Percentiles rank a stretch among this genome's conserved stretches.
Evolutionary conservation across 1,140 invertebrate genomes (phyloP).

Genomic region (Melitaea cinxia): DNA sequence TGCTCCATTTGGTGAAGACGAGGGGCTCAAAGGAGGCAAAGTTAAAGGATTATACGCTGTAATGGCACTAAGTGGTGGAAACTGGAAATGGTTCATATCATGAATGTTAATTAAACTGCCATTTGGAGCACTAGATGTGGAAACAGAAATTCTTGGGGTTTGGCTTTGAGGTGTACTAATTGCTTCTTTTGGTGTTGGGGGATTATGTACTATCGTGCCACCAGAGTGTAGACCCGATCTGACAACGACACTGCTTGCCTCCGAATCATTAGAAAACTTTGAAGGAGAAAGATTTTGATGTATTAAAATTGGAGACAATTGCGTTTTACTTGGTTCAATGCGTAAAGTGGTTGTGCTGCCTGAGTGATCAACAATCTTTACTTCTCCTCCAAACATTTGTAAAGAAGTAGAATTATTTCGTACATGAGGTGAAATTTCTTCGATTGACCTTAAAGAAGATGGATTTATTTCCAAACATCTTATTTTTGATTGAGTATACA

Average conservation of each 20-base stretch:
- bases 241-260: conserved; percentile 85
- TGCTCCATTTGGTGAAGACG: conserved; percentile 72
- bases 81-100: conserved; percentile 82
- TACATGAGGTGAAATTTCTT: conserved; percentile 81
- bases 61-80: conserved; percentile 84
- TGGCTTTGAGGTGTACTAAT: conserved; percentile 76
- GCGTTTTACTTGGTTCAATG: conserved; percentile 84
- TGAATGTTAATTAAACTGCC: conserved; percentile 82
- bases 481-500: conserved; percentile 80
- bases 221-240: conserved; percentile 88
- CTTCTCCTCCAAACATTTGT: conserved; percentile 90
- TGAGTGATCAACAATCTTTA: conserved; percentile 86
- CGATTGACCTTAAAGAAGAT: conserved; percentile 80
- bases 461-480: conserved; percentile 79
- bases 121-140: conserved; percentile 83
- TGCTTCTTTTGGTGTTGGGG: conserved; percentile 78
- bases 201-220: conserved; percentile 87
- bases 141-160: conserved; percentile 79
- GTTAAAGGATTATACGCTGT: conserved; percentile 88
- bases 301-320: conserved; percentile 78
- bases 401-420: conserved; percentile 82
- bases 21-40: conserved; percentile 78
- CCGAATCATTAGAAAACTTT: conserved; percentile 68
- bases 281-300: conserved; percentile 77
- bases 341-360: conserved; percentile 87